Conservation (phyloP, 2,888 invertebrate species). For the Synergus japonicus region DNA sequence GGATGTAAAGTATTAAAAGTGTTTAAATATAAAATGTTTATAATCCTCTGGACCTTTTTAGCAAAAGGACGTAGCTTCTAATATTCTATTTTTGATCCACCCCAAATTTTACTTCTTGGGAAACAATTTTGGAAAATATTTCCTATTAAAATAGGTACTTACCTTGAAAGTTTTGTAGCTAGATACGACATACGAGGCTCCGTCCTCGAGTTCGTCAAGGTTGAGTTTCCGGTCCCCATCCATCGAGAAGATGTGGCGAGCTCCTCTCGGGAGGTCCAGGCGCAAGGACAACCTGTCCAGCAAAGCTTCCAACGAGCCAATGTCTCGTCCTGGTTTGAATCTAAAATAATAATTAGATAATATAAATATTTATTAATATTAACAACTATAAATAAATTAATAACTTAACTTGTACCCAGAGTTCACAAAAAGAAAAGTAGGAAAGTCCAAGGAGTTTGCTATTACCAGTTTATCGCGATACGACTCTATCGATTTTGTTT, state of each 20-base stretch:
- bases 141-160: slow-evolving; percentile 67
- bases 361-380: too few species aligned
- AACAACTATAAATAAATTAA: neutral
- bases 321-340: slow-evolving; percentile 92
- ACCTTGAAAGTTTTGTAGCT: slow-evolving; percentile 95
- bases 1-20: too few species aligned
- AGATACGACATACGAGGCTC: slow-evolving; percentile 95
- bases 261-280: slow-evolving; percentile 92
- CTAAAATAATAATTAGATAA: slow-evolving; percentile 62
- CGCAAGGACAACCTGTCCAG: slow-evolving; percentile 92
- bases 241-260: slow-evolving; percentile 94
- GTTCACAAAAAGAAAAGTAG: slow-evolving; percentile 34
- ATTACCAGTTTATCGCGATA: slow-evolving; percentile 38
- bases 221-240: slow-evolving; percentile 92
- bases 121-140: neutral
- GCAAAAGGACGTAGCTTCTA: too few species aligned
- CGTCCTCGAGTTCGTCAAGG: slow-evolving; percentile 92
- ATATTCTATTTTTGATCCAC: neutral
- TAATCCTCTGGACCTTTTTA: too few species aligned
- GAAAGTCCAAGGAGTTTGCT: slow-evolving; percentile 31
- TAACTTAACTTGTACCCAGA: slow-evolving; percentile 18
- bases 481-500: slow-evolving; percentile 35
- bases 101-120: neutral
- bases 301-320: slow-evolving; percentile 90
- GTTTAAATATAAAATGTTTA: too few species aligned